phyloP scores from a whole-genome alignment of 2,113 vertebrate genomes.

The Ifrita kowaldi region DNA sequence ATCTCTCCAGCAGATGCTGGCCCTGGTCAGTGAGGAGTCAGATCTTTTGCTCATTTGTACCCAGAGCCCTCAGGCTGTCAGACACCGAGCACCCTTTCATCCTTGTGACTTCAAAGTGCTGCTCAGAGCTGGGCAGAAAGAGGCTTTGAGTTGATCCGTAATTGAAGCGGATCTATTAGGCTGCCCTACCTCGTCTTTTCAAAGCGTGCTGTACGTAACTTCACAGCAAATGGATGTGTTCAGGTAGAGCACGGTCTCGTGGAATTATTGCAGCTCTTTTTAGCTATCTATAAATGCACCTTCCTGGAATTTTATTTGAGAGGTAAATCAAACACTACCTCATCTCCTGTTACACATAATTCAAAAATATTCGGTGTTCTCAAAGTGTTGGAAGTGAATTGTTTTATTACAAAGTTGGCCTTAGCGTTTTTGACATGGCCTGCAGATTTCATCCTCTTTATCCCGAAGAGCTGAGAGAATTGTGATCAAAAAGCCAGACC shows the following conservation, averaged over 20 bases:
- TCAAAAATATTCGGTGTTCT: not conserved
- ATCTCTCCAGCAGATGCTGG: accelerated
- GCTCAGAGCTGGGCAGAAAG: not conserved
- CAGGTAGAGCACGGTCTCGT: not conserved
- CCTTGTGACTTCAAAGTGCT: not conserved
- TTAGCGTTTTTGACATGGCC: not conserved
- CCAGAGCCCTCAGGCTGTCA: not conserved
- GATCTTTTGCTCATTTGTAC: accelerated
- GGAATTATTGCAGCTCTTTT: not conserved
- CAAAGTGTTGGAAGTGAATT: not conserved
- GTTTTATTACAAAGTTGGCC: not conserved
- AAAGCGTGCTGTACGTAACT: not conserved
- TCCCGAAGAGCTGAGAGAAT: not conserved
- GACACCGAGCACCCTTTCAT: not conserved
- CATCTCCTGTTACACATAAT: not conserved
- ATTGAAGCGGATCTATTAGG: not conserved
- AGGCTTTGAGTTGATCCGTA: not conserved
- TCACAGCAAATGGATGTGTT: not conserved
- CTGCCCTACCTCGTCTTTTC: not conserved
- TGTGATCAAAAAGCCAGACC: not conserved
- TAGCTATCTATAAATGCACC: not conserved
- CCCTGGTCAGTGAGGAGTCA: not conserved
- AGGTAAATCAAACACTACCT: not conserved
- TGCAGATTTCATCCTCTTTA: not conserved
- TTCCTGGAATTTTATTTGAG: not conserved